phyloP scores from a whole-genome alignment of 2,113 vertebrate species.

The Anser brachyrhynchus region DNA sequence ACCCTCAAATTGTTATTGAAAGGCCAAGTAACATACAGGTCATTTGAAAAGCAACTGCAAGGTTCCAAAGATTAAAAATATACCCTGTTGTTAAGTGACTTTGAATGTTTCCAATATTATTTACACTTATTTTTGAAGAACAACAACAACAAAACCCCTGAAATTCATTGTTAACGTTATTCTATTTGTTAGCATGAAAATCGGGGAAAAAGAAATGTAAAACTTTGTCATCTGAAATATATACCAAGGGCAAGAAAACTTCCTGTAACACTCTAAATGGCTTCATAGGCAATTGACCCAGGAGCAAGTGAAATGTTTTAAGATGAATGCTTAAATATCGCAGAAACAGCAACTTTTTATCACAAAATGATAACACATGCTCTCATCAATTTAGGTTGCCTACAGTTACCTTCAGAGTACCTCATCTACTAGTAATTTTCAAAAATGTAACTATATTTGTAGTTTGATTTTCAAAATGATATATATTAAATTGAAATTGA shows the following conservation, averaged over 20 bases:
- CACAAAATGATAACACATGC: background rate
- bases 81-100: background rate
- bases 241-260: background rate
- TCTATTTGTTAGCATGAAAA: background rate
- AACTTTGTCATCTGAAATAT: background rate
- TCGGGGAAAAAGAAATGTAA: background rate
- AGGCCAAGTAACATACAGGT: background rate
- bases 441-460: background rate
- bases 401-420: background rate
- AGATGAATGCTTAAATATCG: background rate
- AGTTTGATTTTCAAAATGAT: background rate
- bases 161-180: background rate
- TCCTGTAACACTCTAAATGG: background rate
- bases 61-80: background rate
- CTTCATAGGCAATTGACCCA: background rate
- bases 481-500: background rate
- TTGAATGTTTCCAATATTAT: background rate
- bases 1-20: background rate
- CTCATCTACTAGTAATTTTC: background rate
- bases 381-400: background rate
- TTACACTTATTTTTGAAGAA: background rate
- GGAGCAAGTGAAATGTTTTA: background rate
- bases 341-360: background rate
- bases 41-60: background rate
- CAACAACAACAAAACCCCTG: background rate